Evolutionary conservation across 2,888 invertebrate species (phyloP).

Genomic region (Eristalinus sepulchralis): DNA sequence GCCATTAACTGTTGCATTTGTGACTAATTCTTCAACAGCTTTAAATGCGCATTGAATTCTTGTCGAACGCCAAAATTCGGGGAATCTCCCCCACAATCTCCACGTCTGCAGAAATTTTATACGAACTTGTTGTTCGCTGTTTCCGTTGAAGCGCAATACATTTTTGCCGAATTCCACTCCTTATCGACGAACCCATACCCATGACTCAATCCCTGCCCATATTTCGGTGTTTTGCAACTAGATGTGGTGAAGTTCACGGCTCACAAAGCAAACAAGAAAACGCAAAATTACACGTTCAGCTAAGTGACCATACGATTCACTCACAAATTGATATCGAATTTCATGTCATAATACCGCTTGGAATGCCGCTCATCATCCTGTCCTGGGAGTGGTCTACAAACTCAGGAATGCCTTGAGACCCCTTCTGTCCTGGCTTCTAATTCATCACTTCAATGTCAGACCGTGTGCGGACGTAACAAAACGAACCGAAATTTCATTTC

Average conservation of each 20-base stretch:
- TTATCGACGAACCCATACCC: too few species aligned
- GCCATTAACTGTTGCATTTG: too few species aligned
- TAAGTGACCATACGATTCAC: neutral
- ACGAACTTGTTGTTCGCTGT: too few species aligned
- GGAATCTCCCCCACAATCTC: too few species aligned
- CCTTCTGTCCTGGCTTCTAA: neutral
- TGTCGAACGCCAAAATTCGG: too few species aligned
- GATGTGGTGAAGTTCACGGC: neutral
- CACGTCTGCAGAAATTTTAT: too few species aligned
- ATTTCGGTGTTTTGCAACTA: too few species aligned
- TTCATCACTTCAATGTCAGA: slow-evolving; percentile 56
- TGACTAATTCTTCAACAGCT: too few species aligned
- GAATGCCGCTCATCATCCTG: neutral
- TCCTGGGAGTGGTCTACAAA: neutral
- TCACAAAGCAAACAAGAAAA: neutral
- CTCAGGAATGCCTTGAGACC: neutral
- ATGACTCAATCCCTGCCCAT: neutral
- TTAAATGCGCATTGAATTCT: too few species aligned
- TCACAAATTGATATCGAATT: neutral
- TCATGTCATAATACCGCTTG: neutral
- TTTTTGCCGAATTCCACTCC: too few species aligned
- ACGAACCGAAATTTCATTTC: slow-evolving; percentile 30
- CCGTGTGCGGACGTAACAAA: slow-evolving; percentile 31
- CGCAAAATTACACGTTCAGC: neutral
- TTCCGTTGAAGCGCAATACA: too few species aligned